These are phyloP conservation scores for Hydropotes inermis DNA, from an alignment of 2,113 vertebrate genomes.

Conservation along the genomic window DNA sequence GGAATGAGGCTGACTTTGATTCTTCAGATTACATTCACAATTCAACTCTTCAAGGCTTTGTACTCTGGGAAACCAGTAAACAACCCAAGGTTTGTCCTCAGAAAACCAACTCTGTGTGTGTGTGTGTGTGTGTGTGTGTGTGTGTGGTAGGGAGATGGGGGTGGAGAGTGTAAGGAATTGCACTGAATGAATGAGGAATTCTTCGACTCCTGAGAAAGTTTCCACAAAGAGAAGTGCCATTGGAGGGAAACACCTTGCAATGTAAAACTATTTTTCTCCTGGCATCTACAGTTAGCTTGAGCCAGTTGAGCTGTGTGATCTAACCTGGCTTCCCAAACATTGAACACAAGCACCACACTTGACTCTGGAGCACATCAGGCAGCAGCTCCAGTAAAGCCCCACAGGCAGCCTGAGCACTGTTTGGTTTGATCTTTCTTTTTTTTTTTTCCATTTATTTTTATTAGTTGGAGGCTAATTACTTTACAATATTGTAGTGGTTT, in stretches of 20 bases:
- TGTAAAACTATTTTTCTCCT: neutral
- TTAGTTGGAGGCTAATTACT: too few species aligned
- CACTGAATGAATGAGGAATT: conserved; percentile 37
- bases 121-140: neutral
- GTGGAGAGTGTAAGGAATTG: neutral
- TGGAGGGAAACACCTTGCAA: conserved; percentile 46
- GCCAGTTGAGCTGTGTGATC: neutral
- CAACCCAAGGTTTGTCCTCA: conserved; percentile 62
- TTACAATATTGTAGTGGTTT: too few species aligned
- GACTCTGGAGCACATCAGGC: neutral
- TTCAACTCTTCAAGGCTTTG: conserved; percentile 75
- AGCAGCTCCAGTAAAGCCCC: conserved; percentile 34
- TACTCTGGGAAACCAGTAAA: conserved; percentile 71
- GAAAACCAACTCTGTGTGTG: conserved; percentile 49
- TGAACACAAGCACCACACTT: conserved; percentile 33
- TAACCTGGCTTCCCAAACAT: conserved; percentile 40
- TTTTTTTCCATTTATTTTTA: too few species aligned
- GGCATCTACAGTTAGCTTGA: neutral
- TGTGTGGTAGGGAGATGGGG: neutral
- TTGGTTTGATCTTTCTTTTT: conserved; percentile 33
- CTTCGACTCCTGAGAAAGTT: conserved; percentile 27
- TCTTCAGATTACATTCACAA: conserved; percentile 59
- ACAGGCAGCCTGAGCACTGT: conserved; percentile 54
- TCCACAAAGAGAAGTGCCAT: neutral
- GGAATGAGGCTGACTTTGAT: conserved; percentile 71